Conservation (phyloP, 2,888 invertebrate genomes). For the Campaea margaritaria region DNA sequence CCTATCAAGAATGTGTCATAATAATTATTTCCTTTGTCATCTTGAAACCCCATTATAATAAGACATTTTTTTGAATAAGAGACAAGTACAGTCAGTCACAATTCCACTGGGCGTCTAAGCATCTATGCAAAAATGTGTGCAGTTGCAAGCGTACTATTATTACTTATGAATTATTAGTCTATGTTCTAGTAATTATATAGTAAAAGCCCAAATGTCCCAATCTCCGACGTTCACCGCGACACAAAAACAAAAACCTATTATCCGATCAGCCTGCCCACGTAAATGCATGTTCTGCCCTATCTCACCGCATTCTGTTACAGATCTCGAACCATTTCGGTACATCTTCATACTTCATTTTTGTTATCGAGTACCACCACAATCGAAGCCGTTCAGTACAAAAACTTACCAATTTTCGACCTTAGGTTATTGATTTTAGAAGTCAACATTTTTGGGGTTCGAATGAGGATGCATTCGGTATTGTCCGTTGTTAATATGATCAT, state of each 20-base stretch:
- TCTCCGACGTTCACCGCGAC: constrained; percentile 39
- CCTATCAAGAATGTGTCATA: too few relatives aligned
- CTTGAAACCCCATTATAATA: too few relatives aligned
- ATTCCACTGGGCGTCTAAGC: too few relatives aligned
- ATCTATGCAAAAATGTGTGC: too few relatives aligned
- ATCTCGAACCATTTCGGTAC: constrained; percentile 63
- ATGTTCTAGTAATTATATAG: not conserved
- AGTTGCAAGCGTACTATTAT: too few relatives aligned
- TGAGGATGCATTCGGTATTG: constrained; percentile 54
- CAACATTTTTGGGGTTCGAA: constrained; percentile 6
- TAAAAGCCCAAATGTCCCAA: not conserved
- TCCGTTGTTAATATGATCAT: constrained; percentile 71
- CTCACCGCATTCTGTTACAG: constrained; percentile 68
- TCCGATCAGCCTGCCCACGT: constrained; percentile 70
- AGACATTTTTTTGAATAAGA: too few relatives aligned
- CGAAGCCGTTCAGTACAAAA: constrained; percentile 18
- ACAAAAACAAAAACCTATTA: constrained; percentile 61
- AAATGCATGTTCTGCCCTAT: constrained; percentile 70
- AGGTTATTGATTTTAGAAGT: not conserved
- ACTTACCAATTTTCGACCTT: constrained; percentile 42
- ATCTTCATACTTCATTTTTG: constrained; percentile 59
- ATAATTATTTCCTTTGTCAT: too few relatives aligned
- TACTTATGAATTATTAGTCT: too few relatives aligned
- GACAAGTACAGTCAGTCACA: too few relatives aligned
- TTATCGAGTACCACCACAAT: constrained; percentile 37